These are phyloP conservation scores for Corythornis madagascariensis DNA, from an alignment of 2,113 vertebrate genomes.

Conservation along the genomic window DNA sequence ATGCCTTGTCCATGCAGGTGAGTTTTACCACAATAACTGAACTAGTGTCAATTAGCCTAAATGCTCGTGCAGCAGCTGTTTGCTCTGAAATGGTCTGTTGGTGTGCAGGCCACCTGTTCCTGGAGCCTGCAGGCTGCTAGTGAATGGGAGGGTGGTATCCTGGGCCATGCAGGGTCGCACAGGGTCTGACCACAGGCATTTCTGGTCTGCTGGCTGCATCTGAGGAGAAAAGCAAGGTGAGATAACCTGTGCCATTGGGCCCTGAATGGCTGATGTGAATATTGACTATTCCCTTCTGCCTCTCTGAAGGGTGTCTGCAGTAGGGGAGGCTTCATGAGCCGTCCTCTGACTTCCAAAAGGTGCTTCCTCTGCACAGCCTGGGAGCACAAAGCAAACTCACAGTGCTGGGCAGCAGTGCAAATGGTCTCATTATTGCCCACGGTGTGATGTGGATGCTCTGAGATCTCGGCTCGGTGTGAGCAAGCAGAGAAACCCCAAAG, in stretches of 20 bases:
- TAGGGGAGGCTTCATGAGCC: fast-evolving
- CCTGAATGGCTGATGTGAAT: background rate
- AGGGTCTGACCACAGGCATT: background rate
- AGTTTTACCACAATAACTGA: background rate
- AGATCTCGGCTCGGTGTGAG: background rate
- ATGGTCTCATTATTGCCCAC: background rate
- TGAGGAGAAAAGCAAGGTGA: background rate
- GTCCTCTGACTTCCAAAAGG: background rate
- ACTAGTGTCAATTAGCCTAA: background rate
- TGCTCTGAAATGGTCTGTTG: background rate
- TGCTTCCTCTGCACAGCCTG: background rate
- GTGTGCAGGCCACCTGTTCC: background rate
- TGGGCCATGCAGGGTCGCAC: background rate
- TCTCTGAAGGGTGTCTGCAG: background rate
- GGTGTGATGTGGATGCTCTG: background rate
- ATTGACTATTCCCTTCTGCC: background rate
- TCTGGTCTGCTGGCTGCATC: background rate
- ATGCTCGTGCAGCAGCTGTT: background rate
- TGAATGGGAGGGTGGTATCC: background rate
- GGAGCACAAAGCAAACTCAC: background rate
- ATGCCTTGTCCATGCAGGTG: background rate
- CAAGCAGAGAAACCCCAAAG: background rate
- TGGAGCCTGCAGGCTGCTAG: background rate
- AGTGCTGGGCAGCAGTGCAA: background rate
- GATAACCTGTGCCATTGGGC: background rate